These are phyloP conservation scores for Athalia circularis DNA, from an alignment of 2,888 invertebrate genomes.

Conservation along the genomic window DNA sequence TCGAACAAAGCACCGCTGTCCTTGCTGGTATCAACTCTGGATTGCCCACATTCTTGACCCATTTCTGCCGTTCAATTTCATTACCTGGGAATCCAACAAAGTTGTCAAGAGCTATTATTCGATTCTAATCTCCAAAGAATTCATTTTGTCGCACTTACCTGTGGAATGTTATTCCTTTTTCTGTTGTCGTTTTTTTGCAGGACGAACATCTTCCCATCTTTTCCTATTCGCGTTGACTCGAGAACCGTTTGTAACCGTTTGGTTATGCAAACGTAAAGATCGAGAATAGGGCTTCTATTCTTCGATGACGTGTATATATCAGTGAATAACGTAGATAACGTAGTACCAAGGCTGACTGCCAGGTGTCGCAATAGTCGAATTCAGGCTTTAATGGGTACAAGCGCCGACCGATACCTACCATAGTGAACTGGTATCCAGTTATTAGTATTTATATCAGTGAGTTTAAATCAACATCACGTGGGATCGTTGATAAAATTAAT, in stretches of 20 bases:
- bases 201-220: constrained; percentile 34
- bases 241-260: neutral
- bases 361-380: constrained; percentile 1
- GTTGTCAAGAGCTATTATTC: constrained; percentile 12
- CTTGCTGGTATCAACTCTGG: constrained; percentile 16
- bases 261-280: neutral
- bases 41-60: constrained; percentile 14
- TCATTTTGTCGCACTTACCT: constrained; percentile 19
- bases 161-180: constrained; percentile 30
- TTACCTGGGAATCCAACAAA: constrained; percentile 21
- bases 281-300: neutral
- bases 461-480: too few relatives aligned
- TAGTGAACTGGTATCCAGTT: constrained; percentile 5
- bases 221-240: neutral
- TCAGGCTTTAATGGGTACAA: constrained; percentile 30
- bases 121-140: constrained; percentile 13
- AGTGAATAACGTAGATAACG: neutral
- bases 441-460: neutral
- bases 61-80: constrained; percentile 17
- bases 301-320: neutral
- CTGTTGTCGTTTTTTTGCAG: constrained; percentile 22
- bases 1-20: constrained; percentile 23
- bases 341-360: constrained; percentile 33
- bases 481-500: too few relatives aligned
- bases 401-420: neutral